Evolutionary conservation across 2,113 vertebrate genomes (phyloP), one percentile per base, ranked within the genome.

Genomic region (Oncorhynchus gorbuscha): DNA sequence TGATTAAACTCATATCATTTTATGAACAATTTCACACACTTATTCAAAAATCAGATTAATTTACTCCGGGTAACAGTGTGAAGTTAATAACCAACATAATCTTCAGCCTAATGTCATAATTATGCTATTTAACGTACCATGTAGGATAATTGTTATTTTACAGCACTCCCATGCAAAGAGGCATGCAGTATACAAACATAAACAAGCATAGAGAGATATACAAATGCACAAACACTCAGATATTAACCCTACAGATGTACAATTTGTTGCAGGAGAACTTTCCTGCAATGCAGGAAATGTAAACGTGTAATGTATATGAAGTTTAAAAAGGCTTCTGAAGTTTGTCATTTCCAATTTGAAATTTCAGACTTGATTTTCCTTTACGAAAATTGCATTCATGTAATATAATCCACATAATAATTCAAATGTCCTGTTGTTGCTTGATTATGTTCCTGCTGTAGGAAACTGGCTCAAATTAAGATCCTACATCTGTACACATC

Each of bases 41-140:
- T 16, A 6, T 69, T 8, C n/a, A 48, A 61, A 68, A 72, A 72
- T 64, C 55, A 45, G 68, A 69, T 76, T 65, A 45, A 72, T 74
- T 73, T 26, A 67, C 51, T 69, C 18, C 9, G 49, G 5, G 9
- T 69, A 62, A 76, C 24, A 24, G 69, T 77, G 39, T 45, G 39
- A 45, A 45, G 65, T 72, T 74, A 69, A 76, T 45, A 72, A 74
- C 14, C 74, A 58, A 58, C 67, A 64, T 39, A 70, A 65, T 67
- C 26, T 72, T 61, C 71, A 59, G 59, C 67, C 22, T 72, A 75
- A 65, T 18, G 65, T 67, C 67, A n/a, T 32, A 69, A 74, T 45
- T 64, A 74, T 32, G 28, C 18, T 39, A 12, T 69, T 67, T 32
- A 6, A 67, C 26, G 3, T 69, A 69, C 39, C 22, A 45, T 62